Evolutionary conservation across 2,113 vertebrate species (phyloP).

Genomic region (Lanius collurio): DNA sequence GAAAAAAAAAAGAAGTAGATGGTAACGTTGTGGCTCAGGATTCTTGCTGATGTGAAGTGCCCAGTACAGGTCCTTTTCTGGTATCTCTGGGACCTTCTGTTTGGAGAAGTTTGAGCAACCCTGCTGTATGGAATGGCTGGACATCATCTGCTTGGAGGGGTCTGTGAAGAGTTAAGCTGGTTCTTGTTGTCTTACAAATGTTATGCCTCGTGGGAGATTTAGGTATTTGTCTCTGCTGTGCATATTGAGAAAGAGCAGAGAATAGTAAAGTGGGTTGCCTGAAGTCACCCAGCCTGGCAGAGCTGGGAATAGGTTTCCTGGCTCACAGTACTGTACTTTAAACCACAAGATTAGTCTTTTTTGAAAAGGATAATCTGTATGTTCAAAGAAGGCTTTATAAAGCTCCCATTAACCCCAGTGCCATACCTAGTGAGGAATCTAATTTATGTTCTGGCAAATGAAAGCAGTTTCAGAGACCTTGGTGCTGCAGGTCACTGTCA

Average conservation of each 20-base stretch:
- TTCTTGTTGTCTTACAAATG: not conserved
- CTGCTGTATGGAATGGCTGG: not conserved
- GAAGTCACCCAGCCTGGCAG: conserved; percentile 17
- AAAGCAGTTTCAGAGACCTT: conserved; percentile 35
- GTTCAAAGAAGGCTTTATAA: conserved; percentile 58
- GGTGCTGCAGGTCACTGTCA: conserved; percentile 54
- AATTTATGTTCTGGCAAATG: conserved; percentile 65
- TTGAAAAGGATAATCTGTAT: conserved; percentile 48
- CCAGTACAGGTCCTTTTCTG: not conserved
- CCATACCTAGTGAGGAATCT: conserved; percentile 48
- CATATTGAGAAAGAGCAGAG: not conserved
- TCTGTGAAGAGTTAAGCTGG: not conserved
- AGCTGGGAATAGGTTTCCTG: conserved; percentile 26
- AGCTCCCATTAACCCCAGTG: conserved; percentile 42
- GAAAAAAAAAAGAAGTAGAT: not conserved
- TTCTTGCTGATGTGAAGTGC: not conserved
- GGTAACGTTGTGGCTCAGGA: not conserved
- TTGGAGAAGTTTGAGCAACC: not conserved
- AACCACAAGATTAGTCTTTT: conserved; percentile 49
- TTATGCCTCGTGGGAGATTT: not conserved
- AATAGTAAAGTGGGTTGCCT: not conserved
- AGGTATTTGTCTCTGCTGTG: conserved; percentile 3
- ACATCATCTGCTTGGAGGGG: not conserved
- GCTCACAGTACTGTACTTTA: conserved; percentile 36
- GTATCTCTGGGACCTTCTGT: not conserved